phyloP scores from a whole-genome alignment of 2,888 invertebrate genomes.

The Eupelmus urozonus region DNA sequence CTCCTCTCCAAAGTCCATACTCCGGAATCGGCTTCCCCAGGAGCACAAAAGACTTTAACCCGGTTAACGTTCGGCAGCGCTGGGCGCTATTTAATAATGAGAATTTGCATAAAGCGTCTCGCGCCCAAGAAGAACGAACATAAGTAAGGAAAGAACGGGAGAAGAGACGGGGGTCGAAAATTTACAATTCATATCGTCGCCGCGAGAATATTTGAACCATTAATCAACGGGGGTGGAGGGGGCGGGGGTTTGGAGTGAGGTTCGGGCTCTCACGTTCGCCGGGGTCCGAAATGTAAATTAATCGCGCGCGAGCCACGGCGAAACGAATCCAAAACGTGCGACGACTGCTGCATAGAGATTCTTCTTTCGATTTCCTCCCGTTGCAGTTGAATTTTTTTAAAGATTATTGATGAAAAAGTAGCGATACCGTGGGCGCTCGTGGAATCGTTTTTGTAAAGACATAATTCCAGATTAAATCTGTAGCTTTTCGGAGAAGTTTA shows the following conservation, averaged over 20 bases:
- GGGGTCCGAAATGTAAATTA: slow-evolving; percentile 54
- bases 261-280: slow-evolving; percentile 12
- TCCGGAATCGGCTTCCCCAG: too few relatives aligned
- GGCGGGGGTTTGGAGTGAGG: too few relatives aligned
- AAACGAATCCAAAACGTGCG: too few relatives aligned
- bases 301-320: slow-evolving; percentile 32
- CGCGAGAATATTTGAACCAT: slow-evolving; percentile 72
- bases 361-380: too few relatives aligned
- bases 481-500: too few relatives aligned
- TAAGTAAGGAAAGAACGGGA: slow-evolving; percentile 3
- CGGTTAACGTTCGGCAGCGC: slow-evolving; percentile 28
- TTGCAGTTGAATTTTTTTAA: too few relatives aligned
- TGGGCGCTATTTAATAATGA: slow-evolving; percentile 65
- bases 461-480: too few relatives aligned
- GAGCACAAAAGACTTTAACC: slow-evolving; percentile 12
- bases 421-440: too few relatives aligned
- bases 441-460: too few relatives aligned
- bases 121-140: slow-evolving; percentile 31
- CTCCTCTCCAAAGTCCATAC: too few relatives aligned
- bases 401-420: too few relatives aligned
- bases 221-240: slow-evolving; percentile 72
- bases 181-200: slow-evolving; percentile 74
- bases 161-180: slow-evolving; percentile 59
- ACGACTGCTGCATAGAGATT: too few relatives aligned
- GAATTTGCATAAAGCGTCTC: slow-evolving; percentile 64